A percentile compares a stretch with the other conserved stretches of the same genome.
Evolutionary conservation across 2,797 vertebrate genomes (phyloP).

Genomic region (Pygocentrus nattereri): DNA sequence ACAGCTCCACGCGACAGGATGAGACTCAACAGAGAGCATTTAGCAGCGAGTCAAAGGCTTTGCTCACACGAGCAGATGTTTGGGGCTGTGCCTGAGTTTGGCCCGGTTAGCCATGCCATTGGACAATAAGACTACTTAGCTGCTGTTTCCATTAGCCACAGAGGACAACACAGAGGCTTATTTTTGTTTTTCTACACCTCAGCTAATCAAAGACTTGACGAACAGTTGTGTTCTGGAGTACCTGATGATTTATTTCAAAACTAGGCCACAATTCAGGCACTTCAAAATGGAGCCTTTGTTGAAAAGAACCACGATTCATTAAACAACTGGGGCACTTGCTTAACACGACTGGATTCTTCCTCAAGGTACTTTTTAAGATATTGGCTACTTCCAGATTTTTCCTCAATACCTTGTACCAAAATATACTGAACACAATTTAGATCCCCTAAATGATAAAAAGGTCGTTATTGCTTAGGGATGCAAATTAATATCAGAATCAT

Average conservation of each 20-base stretch:
- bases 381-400: constrained; percentile 24
- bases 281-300: constrained; percentile 40
- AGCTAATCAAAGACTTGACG: constrained; percentile 10
- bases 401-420: background rate
- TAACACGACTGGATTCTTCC: constrained; percentile 25
- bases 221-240: constrained; percentile 17
- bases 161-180: background rate
- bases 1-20: constrained; percentile 59
- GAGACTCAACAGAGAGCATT: constrained; percentile 51
- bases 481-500: too few species aligned
- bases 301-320: constrained; percentile 48
- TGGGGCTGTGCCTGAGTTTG: constrained; percentile 52
- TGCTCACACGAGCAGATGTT: constrained; percentile 69
- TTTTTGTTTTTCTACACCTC: background rate
- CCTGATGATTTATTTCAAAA: constrained; percentile 33
- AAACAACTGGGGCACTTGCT: constrained; percentile 43
- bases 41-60: constrained; percentile 45
- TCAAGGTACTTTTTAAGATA: constrained; percentile 18
- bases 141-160: constrained; percentile 1
- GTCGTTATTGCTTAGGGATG: too few species aligned
- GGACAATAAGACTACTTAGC: constrained; percentile 32
- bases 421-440: background rate
- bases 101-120: constrained; percentile 51
- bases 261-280: constrained; percentile 34
- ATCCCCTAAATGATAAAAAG: background rate